phyloP scores from a whole-genome alignment of 2,888 invertebrate genomes.

The Aspidiotus rigidus region DNA sequence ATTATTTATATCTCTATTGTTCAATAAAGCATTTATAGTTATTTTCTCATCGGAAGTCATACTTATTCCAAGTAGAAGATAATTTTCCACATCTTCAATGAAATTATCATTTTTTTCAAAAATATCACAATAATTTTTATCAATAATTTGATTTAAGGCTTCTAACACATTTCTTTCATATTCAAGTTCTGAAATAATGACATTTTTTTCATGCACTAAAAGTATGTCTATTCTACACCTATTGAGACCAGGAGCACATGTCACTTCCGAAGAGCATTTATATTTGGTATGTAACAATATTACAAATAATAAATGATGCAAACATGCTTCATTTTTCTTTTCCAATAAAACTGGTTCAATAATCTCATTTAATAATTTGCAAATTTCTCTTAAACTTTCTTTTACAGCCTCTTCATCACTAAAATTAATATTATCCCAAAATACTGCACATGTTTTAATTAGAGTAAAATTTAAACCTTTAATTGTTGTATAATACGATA shows the following conservation, averaged over 20 bases:
- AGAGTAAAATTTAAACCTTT: slow-evolving; percentile 12
- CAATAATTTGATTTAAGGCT: slow-evolving; percentile 6
- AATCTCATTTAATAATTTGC: slow-evolving; percentile 14
- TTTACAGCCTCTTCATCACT: slow-evolving; percentile 14
- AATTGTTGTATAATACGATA: slow-evolving; percentile 15
- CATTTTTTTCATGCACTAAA: neutral
- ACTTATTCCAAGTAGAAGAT: neutral
- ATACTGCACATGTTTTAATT: slow-evolving; percentile 14
- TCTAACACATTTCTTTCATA: neutral
- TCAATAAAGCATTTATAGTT: slow-evolving; percentile 1
- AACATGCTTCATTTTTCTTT: slow-evolving; percentile 12
- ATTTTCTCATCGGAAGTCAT: neutral
- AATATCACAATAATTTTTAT: neutral
- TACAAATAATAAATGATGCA: slow-evolving; percentile 10
- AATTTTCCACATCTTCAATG: neutral
- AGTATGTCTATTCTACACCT: slow-evolving; percentile 1
- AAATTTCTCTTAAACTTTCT: slow-evolving; percentile 11
- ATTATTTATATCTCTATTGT: neutral
- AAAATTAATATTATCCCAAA: slow-evolving; percentile 16
- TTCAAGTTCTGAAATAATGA: slow-evolving; percentile 4
- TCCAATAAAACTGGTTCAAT: slow-evolving; percentile 13
- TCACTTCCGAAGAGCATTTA: slow-evolving; percentile 8
- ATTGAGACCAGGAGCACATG: slow-evolving; percentile 5
- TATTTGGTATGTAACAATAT: slow-evolving; percentile 17
- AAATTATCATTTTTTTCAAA: slow-evolving; percentile 1